Percentiles rank a stretch among this genome's conserved stretches.
phyloP scores from a whole-genome alignment of 2,888 invertebrate genomes.

The Drosophila helvetica region DNA sequence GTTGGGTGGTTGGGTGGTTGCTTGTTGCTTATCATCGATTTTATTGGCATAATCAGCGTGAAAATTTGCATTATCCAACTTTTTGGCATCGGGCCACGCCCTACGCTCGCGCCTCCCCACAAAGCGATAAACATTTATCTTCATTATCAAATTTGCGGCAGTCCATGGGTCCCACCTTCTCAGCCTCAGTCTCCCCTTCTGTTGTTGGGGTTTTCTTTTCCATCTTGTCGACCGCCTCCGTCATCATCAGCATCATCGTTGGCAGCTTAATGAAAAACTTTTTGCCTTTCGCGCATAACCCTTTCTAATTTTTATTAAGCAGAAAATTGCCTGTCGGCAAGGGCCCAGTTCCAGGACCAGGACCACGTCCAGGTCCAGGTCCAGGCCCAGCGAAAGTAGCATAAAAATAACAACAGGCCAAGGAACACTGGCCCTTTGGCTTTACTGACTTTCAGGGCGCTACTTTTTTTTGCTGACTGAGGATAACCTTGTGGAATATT shows the following conservation, averaged over 20 bases:
- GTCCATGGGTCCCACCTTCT: conserved; percentile 16
- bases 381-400: conserved; percentile 48
- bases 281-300: conserved; percentile 59
- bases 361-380: conserved; percentile 6
- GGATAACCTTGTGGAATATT: background rate
- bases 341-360: conserved; percentile 22
- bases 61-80: conserved; percentile 69
- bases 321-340: conserved; percentile 67
- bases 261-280: conserved; percentile 75
- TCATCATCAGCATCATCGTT: conserved; percentile 45
- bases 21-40: conserved; percentile 76
- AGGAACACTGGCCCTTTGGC: conserved; percentile 27
- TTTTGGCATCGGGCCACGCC: conserved; percentile 72
- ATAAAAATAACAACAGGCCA: conserved; percentile 47
- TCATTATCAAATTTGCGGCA: conserved; percentile 74
- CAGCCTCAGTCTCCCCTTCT: background rate
- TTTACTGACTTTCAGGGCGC: conserved; percentile 45
- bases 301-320: conserved; percentile 78
- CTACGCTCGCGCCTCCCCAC: conserved; percentile 16
- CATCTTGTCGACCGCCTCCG: conserved; percentile 25
- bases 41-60: conserved; percentile 77
- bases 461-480: conserved; percentile 8
- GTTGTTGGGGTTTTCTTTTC: background rate
- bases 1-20: conserved; percentile 21
- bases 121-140: conserved; percentile 76